Percentiles rank a stretch among this genome's conserved stretches.
These are phyloP conservation scores for Drosophila erecta DNA, from an alignment of 1,140 invertebrate genomes.

Conservation along the genomic window DNA sequence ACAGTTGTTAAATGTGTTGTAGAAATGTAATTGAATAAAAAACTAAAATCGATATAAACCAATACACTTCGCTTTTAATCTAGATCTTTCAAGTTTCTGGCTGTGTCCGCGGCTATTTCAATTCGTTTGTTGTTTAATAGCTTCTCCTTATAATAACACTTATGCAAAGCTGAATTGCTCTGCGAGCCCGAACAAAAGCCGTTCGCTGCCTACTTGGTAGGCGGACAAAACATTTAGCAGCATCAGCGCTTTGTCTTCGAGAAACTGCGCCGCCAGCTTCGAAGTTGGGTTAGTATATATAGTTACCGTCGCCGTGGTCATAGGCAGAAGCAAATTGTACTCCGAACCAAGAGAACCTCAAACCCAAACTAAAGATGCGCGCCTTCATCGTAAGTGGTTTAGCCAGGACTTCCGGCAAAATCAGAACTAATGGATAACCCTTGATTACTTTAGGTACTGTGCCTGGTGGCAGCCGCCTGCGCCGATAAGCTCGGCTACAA, in stretches of 20 bases:
- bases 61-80: background rate
- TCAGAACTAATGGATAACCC: conserved; percentile 32
- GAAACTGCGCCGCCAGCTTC: conserved; percentile 66
- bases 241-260: conserved; percentile 65
- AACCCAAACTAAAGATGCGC: conserved; percentile 69
- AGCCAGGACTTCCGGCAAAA: background rate
- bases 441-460: conserved; percentile 55
- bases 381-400: conserved; percentile 72
- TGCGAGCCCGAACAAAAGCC: conserved; percentile 56
- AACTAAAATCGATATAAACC: conserved; percentile 51
- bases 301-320: conserved; percentile 39
- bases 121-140: conserved; percentile 65
- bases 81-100: conserved; percentile 29
- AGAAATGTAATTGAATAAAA: conserved; percentile 60
- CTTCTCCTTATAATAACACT: conserved; percentile 76
- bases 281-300: conserved; percentile 74
- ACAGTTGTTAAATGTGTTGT: conserved; percentile 59
- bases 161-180: conserved; percentile 68
- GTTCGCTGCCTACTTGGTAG: conserved; percentile 61
- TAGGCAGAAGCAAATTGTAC: conserved; percentile 66
- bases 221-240: conserved; percentile 75
- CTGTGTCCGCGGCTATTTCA: conserved; percentile 58
- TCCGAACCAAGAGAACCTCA: conserved; percentile 66
- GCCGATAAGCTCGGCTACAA: conserved; percentile 81
- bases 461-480: conserved; percentile 72